phyloP scores from a whole-genome alignment of 2,797 vertebrate species.

The Parambassis ranga region DNA sequence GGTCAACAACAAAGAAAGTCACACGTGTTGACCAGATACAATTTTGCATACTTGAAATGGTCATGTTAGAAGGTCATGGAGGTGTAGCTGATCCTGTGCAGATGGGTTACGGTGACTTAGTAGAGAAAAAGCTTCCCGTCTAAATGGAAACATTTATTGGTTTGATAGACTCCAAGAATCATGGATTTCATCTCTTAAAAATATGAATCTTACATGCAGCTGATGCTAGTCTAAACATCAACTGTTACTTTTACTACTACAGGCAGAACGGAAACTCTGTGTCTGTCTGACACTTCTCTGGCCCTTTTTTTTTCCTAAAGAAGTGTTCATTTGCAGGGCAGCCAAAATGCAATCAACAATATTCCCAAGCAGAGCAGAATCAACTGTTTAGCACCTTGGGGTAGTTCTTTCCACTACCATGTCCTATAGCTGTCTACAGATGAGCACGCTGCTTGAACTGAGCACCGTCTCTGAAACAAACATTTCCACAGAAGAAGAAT shows the following conservation, averaged over 20 bases:
- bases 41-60: neutral
- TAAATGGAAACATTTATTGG: neutral
- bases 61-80: neutral
- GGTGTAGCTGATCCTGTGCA: neutral
- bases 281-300: slow-evolving; percentile 16
- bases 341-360: slow-evolving; percentile 67
- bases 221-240: neutral
- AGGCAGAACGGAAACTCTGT: slow-evolving; percentile 6
- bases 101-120: neutral
- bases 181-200: neutral
- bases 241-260: neutral
- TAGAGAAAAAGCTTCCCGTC: neutral
- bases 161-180: neutral
- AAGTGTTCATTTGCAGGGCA: slow-evolving; percentile 7
- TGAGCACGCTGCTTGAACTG: slow-evolving; percentile 21
- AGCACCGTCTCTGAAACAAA: slow-evolving; percentile 20
- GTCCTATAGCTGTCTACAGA: slow-evolving; percentile 17
- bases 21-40: neutral
- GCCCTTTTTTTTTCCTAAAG: slow-evolving; percentile 13
- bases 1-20: neutral
- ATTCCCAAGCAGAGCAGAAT: slow-evolving; percentile 18
- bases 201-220: neutral
- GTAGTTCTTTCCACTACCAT: slow-evolving; percentile 43
- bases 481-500: neutral
- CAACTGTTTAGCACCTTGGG: slow-evolving; percentile 5